Base-by-base conservation (phyloP, 2,113 vertebrate genomes). In the Mormoops blainvillei region DNA sequence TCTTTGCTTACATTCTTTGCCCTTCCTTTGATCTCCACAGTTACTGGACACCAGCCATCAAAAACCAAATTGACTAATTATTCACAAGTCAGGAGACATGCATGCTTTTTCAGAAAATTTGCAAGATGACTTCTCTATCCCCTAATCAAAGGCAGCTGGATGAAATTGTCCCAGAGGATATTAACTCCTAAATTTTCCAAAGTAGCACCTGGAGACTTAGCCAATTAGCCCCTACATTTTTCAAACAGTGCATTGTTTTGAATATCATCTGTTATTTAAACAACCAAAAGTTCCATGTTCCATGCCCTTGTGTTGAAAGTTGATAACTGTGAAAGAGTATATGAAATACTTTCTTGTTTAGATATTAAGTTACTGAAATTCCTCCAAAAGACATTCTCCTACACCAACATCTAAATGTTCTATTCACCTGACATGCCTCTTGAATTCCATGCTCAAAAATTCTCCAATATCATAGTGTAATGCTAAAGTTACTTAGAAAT, bases 111-210 rank as follows among this genome's bases (percentile, higher is more conserved):
- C 85, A 70, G 89, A 92, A 93, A 68, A 31, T 61, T 96, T 96
- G 38, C 54, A 87, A 93, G 54, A 86, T 95, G 81, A 92, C 85
- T 65, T 41, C 38, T 80, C 45, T 84, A 85, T 95, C 92, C 67
- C 71, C 92, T 97, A 94, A 95, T 94, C 87, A 95, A 95, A 97
- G 61, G 68, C 96, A 97, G 71, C 92, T 95, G 65, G 54, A 91
- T 78, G 68, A 63, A 19, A 73, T 97, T 92, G 89, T 95, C 92
- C 81, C 43, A 94, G 33, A 71, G 48, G 94, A 88, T 19, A 85
- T 90, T 94, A 95, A 50, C 36, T 84, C 28, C 24, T 91, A 87
- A 78, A 94, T 95, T 95, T 97, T 78, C 67, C 90, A 78, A 82
- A 78, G 38, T 77, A 82, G 48, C 76, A 91, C 85, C 71, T 92